phyloP scores from a whole-genome alignment of 2,797 vertebrate genomes.

The Myoxocephalus aenaeus region DNA sequence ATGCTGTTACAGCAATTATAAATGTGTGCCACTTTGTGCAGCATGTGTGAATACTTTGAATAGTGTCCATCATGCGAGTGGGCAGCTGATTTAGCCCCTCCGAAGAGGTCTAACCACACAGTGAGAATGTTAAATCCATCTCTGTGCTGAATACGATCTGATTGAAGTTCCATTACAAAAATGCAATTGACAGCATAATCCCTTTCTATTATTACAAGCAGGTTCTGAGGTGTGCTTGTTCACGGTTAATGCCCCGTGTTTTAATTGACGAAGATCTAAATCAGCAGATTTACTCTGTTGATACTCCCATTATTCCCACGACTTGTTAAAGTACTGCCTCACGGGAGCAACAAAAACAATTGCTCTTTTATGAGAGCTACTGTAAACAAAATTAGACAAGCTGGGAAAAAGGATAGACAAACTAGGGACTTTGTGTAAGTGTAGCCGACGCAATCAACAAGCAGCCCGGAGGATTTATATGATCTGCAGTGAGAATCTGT shows the following conservation, averaged over 20 bases:
- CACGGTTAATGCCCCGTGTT: neutral
- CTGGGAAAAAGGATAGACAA: neutral
- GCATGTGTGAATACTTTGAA: slow-evolving; percentile 12
- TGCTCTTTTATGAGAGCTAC: neutral
- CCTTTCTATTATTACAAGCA: neutral
- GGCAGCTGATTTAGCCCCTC: slow-evolving; percentile 8
- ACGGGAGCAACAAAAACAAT: neutral
- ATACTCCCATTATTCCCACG: neutral
- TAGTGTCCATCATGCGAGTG: slow-evolving; percentile 6
- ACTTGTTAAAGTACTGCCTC: neutral
- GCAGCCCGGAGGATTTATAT: slow-evolving; percentile 10
- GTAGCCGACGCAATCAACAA: neutral
- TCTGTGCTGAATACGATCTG: slow-evolving; percentile 5
- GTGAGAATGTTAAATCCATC: slow-evolving; percentile 21
- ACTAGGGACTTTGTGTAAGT: neutral
- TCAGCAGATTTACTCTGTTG: neutral
- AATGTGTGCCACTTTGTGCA: slow-evolving; percentile 5
- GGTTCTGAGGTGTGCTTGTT: neutral
- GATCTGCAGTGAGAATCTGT: slow-evolving; percentile 15
- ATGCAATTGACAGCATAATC: slow-evolving; percentile 3
- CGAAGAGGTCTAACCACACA: neutral
- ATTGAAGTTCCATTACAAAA: neutral
- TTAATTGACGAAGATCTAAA: neutral
- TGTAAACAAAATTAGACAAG: neutral
- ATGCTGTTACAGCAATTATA: slow-evolving; percentile 15